Evolutionary conservation across 2,888 invertebrate genomes (phyloP), one percentile per base, ranked within the genome.

Genomic region (Drosophila prolongata): DNA sequence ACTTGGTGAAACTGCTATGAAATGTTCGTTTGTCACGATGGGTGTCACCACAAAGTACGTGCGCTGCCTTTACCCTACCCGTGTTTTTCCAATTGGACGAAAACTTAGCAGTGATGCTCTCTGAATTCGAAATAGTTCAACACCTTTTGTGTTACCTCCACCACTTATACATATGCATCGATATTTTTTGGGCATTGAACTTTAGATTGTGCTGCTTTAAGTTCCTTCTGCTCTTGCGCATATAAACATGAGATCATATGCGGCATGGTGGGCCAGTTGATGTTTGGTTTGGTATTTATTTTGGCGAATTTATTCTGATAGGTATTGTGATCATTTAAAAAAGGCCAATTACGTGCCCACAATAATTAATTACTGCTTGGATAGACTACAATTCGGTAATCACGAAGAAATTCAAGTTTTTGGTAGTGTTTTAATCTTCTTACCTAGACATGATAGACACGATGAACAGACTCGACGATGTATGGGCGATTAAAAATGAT

Each of bases 101-200:
- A 47, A 47, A n/a, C 27, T 30, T 30, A 8, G 30, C 11, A 6
- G 34, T 19, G 35, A 16, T 49, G 49, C 35, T 19, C 6, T 13
- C 13, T 35, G 35, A 49, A 35, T 49, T 49, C 35, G 30, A 49
- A 49, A 35, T 49, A 49, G 34, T 35, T 49, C 10, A 49, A 49
- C 34, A 47, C 14, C 30, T 35, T 35, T 16, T n/a, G 30, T 35
- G 14, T 16, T 34, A 24, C 24, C 24, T 24, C 24, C 24, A 24
- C 24, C 13, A 35, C 16, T 19, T 47, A 14, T 47, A 14, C 30
- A 35, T 49, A 35, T 8, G 35, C 13, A 35, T 34, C 11, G 16
- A 13, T 16, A 46, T 49, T 34, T 34, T 34, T 47, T 47, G 30
- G 47, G 1, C 14, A 30, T 30, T 47, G n/a, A 30, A 30, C 30